Conservation (phyloP, 2,797 vertebrate species). For the Pagetopsis macropterus region DNA sequence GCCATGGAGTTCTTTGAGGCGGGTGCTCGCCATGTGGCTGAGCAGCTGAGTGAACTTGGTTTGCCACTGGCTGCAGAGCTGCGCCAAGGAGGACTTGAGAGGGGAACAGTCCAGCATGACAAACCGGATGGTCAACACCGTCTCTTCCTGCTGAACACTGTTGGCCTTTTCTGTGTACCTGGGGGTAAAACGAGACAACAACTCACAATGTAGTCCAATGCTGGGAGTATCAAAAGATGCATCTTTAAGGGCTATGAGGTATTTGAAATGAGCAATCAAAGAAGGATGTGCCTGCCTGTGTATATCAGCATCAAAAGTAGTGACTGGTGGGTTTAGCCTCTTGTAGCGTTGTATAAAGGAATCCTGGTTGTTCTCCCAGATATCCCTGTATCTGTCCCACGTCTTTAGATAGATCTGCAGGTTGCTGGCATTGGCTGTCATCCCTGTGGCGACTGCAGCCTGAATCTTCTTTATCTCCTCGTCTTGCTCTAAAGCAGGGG, state of each 20-base stretch:
- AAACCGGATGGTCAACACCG: constrained; percentile 85
- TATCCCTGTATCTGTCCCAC: constrained; percentile 90
- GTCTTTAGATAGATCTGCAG: constrained; percentile 88
- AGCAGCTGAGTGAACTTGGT: constrained; percentile 90
- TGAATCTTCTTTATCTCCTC: constrained; percentile 90
- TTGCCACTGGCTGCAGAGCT: constrained; percentile 92
- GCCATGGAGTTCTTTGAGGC: constrained; percentile 82
- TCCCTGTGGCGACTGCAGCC: constrained; percentile 81
- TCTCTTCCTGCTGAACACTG: constrained; percentile 90
- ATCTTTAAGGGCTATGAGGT: too few relatives aligned
- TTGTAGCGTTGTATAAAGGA: constrained; percentile 87
- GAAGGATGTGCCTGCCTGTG: constrained; percentile 77
- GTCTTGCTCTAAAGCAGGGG: constrained; percentile 77
- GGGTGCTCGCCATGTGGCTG: constrained; percentile 81
- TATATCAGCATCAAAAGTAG: constrained; percentile 90
- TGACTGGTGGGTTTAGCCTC: constrained; percentile 86
- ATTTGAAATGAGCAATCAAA: background rate
- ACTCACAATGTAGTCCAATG: background rate
- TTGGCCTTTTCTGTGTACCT: constrained; percentile 91
- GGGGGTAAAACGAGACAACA: background rate
- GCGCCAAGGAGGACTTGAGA: constrained; percentile 88
- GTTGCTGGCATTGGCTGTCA: constrained; percentile 80
- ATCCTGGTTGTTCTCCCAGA: constrained; percentile 92
- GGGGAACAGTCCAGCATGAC: constrained; percentile 89
- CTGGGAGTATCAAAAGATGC: background rate